A percentile compares a stretch with the other conserved stretches of the same genome.
phyloP scores from a whole-genome alignment of 1,140 invertebrate genomes.

The Mylabris phalerata region DNA sequence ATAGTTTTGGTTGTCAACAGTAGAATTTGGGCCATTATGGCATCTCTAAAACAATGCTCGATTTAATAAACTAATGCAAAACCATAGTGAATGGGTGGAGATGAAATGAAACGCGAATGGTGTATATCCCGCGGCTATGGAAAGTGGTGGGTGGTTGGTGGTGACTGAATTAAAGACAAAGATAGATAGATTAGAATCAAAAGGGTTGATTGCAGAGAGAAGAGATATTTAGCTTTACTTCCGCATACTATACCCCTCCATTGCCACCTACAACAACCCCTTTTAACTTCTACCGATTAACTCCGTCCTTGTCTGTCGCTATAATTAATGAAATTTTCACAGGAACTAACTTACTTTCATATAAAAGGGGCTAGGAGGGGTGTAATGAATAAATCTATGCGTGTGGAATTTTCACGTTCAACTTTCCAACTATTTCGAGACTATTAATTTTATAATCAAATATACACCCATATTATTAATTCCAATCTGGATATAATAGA shows the following conservation, averaged over 20 bases:
- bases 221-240: constrained; percentile 17
- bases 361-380: constrained; percentile 9
- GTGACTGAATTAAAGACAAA: too few species aligned
- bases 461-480: constrained; percentile 6
- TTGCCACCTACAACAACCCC: constrained; percentile 2
- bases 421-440: constrained; percentile 14
- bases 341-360: constrained; percentile 21
- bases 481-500: too few species aligned
- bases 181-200: too few species aligned
- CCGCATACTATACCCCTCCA: constrained; percentile 8
- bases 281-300: constrained; percentile 14
- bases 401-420: constrained; percentile 14
- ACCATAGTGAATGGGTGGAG: constrained; percentile 33
- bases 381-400: constrained; percentile 14
- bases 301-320: constrained; percentile 27
- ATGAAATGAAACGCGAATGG: constrained; percentile 36
- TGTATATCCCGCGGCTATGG: constrained; percentile 28
- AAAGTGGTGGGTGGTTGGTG: constrained; percentile 3
- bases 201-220: not conserved
- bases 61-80: constrained; percentile 38
- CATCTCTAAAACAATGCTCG: constrained; percentile 30
- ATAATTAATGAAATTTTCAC: constrained; percentile 31
- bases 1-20: too few species aligned
- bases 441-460: constrained; percentile 15
- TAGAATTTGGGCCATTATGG: constrained; percentile 7